Evolutionary conservation across 2,113 vertebrate species (phyloP).

Genomic region (Pipra filicauda): DNA sequence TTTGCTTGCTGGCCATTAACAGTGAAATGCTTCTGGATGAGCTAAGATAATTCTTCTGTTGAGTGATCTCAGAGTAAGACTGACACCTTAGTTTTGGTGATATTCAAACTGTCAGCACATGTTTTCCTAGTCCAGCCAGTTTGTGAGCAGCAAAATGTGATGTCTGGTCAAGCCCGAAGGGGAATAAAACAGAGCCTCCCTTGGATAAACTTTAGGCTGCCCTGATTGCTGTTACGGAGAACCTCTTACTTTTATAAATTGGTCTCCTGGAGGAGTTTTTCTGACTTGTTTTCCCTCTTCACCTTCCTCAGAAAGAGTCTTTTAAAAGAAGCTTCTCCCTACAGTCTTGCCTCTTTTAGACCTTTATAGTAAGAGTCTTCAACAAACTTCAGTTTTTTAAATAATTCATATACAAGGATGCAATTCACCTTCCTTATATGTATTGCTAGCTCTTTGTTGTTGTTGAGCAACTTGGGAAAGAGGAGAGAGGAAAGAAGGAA

Average conservation of each 20-base stretch:
- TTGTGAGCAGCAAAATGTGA: background rate
- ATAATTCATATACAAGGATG: background rate
- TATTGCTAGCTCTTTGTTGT: background rate
- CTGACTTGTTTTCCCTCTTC: background rate
- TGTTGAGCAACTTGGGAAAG: background rate
- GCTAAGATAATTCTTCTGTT: background rate
- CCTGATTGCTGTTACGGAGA: background rate
- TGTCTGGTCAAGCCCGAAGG: background rate
- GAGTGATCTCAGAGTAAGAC: background rate
- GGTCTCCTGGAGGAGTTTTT: background rate
- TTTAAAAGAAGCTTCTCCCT: background rate
- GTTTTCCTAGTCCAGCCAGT: background rate
- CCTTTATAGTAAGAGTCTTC: background rate
- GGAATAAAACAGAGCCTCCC: background rate
- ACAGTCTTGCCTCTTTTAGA: background rate
- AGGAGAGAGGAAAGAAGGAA: background rate
- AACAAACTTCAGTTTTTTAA: background rate
- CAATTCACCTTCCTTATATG: background rate
- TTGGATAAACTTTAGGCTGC: background rate
- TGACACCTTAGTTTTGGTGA: background rate
- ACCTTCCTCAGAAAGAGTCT: background rate
- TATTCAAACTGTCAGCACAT: background rate
- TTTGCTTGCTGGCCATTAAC: background rate
- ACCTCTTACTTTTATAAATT: background rate
- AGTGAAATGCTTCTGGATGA: background rate